These are phyloP conservation scores for Pemphigus obesinymphae DNA, from an alignment of 1,140 invertebrate species.

Conservation along the genomic window DNA sequence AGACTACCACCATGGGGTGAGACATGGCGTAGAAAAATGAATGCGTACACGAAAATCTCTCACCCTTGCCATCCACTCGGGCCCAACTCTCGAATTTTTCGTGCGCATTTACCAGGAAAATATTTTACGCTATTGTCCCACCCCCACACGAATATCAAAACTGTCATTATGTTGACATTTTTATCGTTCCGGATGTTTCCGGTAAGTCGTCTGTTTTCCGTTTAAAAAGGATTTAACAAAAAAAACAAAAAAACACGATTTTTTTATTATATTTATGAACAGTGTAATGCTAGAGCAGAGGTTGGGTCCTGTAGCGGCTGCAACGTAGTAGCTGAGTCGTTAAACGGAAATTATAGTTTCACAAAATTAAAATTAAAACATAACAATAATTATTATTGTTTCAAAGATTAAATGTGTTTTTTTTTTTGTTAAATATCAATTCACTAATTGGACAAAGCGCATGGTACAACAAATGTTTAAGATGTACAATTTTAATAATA, in stretches of 20 bases:
- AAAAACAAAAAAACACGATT: not conserved
- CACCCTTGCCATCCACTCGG: too few species aligned
- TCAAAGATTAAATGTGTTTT: too few species aligned
- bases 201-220: not conserved
- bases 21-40: not conserved
- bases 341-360: too few species aligned
- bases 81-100: not conserved
- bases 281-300: too few species aligned
- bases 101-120: not conserved
- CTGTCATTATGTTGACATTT: not conserved
- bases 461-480: too few species aligned
- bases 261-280: conserved; percentile 1
- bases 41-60: not conserved
- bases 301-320: too few species aligned
- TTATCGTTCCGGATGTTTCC: not conserved
- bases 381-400: too few species aligned
- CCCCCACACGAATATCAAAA: not conserved
- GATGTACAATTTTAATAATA: too few species aligned
- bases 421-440: too few species aligned
- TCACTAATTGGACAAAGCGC: too few species aligned
- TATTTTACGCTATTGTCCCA: not conserved
- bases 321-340: too few species aligned
- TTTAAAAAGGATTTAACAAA: not conserved
- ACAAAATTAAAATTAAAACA: too few species aligned
- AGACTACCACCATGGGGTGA: not conserved